Evolutionary conservation across 1,140 invertebrate genomes (phyloP).

Genomic region (Paracyclopina nana): DNA sequence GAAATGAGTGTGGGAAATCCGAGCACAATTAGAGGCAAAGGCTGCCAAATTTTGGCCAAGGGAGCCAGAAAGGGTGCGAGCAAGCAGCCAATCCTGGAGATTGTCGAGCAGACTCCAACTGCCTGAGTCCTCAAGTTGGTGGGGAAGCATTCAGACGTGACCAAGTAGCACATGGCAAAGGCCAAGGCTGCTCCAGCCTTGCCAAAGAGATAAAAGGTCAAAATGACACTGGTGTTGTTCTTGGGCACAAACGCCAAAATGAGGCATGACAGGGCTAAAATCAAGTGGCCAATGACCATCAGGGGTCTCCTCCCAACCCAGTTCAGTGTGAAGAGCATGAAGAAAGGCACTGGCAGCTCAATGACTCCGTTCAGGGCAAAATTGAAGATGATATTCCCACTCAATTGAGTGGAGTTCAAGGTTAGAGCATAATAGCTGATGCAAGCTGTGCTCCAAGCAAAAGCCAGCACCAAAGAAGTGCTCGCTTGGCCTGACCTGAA

Average conservation of each 20-base stretch:
- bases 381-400: slow-evolving; percentile 2
- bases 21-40: slow-evolving; percentile 3
- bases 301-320: not conserved
- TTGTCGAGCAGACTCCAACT: slow-evolving; percentile 7
- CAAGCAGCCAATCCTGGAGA: not conserved
- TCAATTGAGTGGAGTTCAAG: not conserved
- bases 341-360: not conserved
- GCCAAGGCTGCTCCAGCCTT: not conserved
- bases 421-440: slow-evolving; percentile 3
- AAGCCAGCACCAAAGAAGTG: slow-evolving; percentile 1
- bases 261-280: not conserved
- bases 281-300: not conserved
- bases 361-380: not conserved
- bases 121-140: slow-evolving; percentile 7
- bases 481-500: not conserved
- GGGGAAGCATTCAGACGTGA: not conserved
- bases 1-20: slow-evolving; percentile 5
- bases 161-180: slow-evolving; percentile 3
- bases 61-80: not conserved
- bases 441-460: slow-evolving; percentile 3
- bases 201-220: not conserved
- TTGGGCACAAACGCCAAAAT: slow-evolving; percentile 6
- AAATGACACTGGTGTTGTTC: not conserved
- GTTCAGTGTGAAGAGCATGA: slow-evolving; percentile 5
- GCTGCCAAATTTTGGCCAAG: slow-evolving; percentile 6